Evolutionary conservation across 2,888 invertebrate species (phyloP).

Genomic region (Nysson spinosus): DNA sequence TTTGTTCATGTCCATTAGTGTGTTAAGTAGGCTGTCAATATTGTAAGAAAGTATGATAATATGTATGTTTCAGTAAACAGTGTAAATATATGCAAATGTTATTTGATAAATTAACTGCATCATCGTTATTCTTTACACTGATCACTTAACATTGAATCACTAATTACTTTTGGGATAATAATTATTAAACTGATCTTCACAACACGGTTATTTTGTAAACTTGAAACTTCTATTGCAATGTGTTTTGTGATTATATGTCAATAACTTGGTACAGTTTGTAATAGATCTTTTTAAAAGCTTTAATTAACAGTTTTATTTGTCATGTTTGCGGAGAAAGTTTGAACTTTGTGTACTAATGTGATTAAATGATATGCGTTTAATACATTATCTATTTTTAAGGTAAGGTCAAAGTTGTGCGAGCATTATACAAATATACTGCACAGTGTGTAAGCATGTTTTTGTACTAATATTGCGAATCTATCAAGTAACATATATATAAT

Average conservation of each 20-base stretch:
- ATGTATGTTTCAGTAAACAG: conserved; percentile 4
- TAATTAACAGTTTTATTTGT: background rate
- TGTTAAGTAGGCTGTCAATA: background rate
- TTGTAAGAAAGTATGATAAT: conserved; percentile 3
- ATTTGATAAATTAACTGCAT: background rate
- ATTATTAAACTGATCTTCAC: background rate
- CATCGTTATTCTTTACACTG: conserved; percentile 1
- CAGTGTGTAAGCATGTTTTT: conserved; percentile 78
- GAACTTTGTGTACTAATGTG: conserved; percentile 2
- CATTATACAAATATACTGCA: conserved; percentile 80
- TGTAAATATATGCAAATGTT: background rate
- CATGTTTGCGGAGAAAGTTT: conserved; percentile 1
- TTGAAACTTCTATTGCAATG: too few relatives aligned
- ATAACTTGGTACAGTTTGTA: too few relatives aligned
- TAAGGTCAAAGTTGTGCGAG: conserved; percentile 80
- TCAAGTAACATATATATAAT: background rate
- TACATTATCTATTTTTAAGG: conserved; percentile 67
- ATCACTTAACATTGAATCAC: background rate
- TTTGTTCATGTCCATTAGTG: background rate
- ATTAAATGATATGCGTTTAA: conserved; percentile 3
- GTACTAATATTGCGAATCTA: conserved; percentile 1
- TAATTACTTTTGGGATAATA: background rate
- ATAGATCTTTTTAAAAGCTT: too few relatives aligned
- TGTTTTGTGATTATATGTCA: too few relatives aligned
- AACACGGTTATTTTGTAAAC: too few relatives aligned